These are phyloP conservation scores for Ia io DNA, from an alignment of 2,113 vertebrate species.

Conservation along the genomic window DNA sequence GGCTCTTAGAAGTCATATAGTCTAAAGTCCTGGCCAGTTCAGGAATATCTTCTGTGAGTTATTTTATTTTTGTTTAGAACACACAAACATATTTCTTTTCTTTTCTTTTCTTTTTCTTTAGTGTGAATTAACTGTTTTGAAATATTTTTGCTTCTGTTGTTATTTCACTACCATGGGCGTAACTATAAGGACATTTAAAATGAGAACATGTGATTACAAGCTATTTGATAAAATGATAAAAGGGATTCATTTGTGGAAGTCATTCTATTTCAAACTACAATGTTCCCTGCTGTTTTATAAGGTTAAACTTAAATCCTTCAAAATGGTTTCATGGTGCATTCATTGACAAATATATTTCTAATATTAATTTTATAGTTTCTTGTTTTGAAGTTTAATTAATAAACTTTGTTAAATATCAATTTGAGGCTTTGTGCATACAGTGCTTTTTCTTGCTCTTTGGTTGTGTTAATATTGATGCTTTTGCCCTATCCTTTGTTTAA, in stretches of 20 bases:
- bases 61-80: conserved; percentile 22
- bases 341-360: neutral
- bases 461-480: conserved; percentile 7
- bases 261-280: neutral
- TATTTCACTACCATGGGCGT: neutral
- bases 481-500: conserved; percentile 33
- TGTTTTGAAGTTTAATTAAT: conserved; percentile 22
- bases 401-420: conserved; percentile 17
- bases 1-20: neutral
- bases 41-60: neutral
- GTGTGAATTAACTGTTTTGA: neutral
- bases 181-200: neutral
- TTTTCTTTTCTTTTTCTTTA: neutral
- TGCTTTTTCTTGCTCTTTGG: neutral
- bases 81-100: conserved; percentile 1
- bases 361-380: conserved; percentile 37
- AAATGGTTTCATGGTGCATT: neutral
- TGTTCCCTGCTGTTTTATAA: neutral
- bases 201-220: neutral
- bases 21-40: neutral
- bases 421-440: neutral
- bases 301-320: neutral
- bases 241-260: neutral
- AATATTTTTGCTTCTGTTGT: neutral
- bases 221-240: neutral